Base-by-base conservation (phyloP, 2,113 vertebrate species). In the Chrysemys picta region DNA sequence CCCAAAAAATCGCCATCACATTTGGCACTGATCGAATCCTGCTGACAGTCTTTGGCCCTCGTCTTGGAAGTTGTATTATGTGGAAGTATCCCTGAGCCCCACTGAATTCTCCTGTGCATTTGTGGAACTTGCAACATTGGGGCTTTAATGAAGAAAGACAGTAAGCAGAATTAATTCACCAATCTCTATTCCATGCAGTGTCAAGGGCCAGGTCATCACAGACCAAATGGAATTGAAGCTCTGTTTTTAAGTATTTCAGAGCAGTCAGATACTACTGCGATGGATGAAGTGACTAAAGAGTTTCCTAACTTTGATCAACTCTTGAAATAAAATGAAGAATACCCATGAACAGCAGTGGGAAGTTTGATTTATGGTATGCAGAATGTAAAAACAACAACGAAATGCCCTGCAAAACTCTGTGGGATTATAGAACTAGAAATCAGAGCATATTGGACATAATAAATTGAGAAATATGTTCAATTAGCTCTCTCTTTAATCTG, bases 21-120 rank as follows among this genome's bases (percentile, higher is more conserved):
- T 53, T 88, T 86, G 35, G 21, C 2, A 50, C 79, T 14, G 89
- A 87, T n/a, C 4, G 69, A 76, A 2, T 52, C 78, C 10, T 85
- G 4, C 3, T 25, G 47, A 47, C 1, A 0, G 2, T 29, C 7
- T 62, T 80, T 65, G 22, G 4, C 14, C 92, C 8, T 2, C 8
- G 24, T 91, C 87, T 85, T 76, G 24, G 22, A 72, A 76, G 25
- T 10, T 1, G 5, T 93, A 19, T 45, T 19, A 8, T 59, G 2
- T 3, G 80, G 82, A 12, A 52, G 0, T 1, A 1, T 1, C 19
- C 83, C 49, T 94, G 45, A 72, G 6, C 88, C 5, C 6, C 49
- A 17, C 7, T 35, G 62, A 38, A 1, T 80, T 76, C 3, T 12
- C 69, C 75, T 45, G 75, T 11, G 4, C 72, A 6, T 8, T 57